Conservation (phyloP, 2,888 invertebrate genomes). For the Eumacrocentrus americanus region DNA sequence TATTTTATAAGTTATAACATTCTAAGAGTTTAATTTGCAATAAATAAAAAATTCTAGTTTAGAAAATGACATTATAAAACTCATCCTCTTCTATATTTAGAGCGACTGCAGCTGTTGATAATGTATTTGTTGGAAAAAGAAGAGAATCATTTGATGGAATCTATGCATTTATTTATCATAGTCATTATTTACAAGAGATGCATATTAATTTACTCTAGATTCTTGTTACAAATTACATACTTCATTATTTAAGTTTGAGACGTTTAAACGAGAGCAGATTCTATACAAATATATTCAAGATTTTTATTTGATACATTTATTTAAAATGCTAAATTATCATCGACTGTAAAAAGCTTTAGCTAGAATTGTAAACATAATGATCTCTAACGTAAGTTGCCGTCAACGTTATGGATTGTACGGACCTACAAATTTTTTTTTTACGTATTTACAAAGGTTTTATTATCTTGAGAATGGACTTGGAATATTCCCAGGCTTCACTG, state of each 20-base stretch:
- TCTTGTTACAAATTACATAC: slow-evolving; percentile 7
- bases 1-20: not conserved
- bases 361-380: not conserved
- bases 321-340: not conserved
- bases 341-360: slow-evolving; percentile 8
- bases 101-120: slow-evolving; percentile 18
- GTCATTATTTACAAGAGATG: slow-evolving; percentile 8
- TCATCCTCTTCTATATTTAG: slow-evolving; percentile 40
- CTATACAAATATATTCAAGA: slow-evolving; percentile 7
- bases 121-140: slow-evolving; percentile 10
- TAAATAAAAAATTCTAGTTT: not conserved
- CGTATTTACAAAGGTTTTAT: slow-evolving; percentile 52
- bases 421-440: not conserved
- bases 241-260: no score
- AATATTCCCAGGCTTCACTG: slow-evolving; percentile 59
- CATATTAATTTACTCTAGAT: not conserved
- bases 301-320: not conserved
- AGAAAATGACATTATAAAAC: slow-evolving; percentile 33
- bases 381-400: no score
- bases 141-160: slow-evolving; percentile 4
- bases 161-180: slow-evolving; percentile 9
- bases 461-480: slow-evolving; percentile 58
- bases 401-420: no score
- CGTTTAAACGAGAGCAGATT: no score
- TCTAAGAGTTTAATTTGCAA: not conserved